These are phyloP conservation scores for Eupithecia dodoneata DNA, from an alignment of 2,888 invertebrate genomes.

Conservation along the genomic window DNA sequence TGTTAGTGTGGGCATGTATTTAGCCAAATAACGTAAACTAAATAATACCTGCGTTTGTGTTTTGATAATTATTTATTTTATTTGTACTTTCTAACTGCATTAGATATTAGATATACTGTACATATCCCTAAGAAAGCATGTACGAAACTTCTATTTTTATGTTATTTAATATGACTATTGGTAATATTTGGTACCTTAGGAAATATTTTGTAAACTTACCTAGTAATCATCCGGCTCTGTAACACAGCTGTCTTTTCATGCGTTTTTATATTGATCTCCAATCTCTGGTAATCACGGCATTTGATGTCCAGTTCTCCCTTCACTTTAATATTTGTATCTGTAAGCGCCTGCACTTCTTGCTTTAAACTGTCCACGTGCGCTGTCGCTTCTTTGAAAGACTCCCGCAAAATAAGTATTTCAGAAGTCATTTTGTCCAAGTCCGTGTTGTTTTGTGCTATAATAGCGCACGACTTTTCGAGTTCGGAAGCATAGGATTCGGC, in stretches of 20 bases:
- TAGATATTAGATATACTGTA: too few species aligned
- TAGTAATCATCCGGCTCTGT: constrained; percentile 72
- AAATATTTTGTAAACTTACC: constrained; percentile 59
- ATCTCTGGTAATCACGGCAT: constrained; percentile 57
- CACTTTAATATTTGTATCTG: constrained; percentile 61
- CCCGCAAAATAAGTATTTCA: constrained; percentile 65
- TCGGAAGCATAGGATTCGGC: constrained; percentile 61
- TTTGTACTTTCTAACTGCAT: too few species aligned
- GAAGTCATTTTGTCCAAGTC: constrained; percentile 69
- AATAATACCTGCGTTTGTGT: too few species aligned
- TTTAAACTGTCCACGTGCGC: constrained; percentile 64
- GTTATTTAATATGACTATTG: background rate
- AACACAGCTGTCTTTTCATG: constrained; percentile 75
- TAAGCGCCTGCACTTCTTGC: constrained; percentile 62
- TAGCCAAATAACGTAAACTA: too few species aligned
- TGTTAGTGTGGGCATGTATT: too few species aligned
- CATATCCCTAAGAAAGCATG: too few species aligned
- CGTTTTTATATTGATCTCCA: constrained; percentile 74
- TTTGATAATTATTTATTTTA: too few species aligned
- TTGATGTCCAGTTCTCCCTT: constrained; percentile 69
- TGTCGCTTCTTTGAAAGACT: constrained; percentile 64
- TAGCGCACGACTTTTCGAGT: constrained; percentile 66
- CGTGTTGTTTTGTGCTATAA: constrained; percentile 61
- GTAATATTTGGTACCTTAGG: background rate
- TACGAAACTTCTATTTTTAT: too few species aligned